phyloP scores from a whole-genome alignment of 2,797 vertebrate genomes.

The Austrolebias charrua region DNA sequence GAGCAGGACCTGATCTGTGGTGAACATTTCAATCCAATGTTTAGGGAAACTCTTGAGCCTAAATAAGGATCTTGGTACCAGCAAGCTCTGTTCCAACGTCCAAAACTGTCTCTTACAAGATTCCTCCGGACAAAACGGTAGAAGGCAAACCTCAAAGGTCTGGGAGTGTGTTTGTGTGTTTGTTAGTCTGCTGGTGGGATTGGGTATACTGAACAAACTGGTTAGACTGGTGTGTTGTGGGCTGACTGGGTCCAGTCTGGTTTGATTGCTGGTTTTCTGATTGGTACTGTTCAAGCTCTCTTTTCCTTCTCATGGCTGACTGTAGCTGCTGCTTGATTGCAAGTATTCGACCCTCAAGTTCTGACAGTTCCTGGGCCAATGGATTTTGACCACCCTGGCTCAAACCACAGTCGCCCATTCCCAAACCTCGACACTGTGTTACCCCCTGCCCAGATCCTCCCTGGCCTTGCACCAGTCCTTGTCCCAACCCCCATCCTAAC shows the following conservation, averaged over 20 bases:
- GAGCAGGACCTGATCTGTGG: slow-evolving; percentile 26
- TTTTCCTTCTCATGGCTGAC: slow-evolving; percentile 90
- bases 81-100: slow-evolving; percentile 25
- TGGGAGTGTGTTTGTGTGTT: slow-evolving; percentile 67
- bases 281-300: slow-evolving; percentile 92
- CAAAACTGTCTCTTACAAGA: slow-evolving; percentile 26
- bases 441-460: slow-evolving; percentile 38
- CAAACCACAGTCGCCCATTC: slow-evolving; percentile 42
- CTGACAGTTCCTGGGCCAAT: slow-evolving; percentile 88
- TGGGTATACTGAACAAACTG: slow-evolving; percentile 66
- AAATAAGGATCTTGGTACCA: slow-evolving; percentile 27
- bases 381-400: slow-evolving; percentile 76
- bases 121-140: slow-evolving; percentile 27
- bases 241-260: slow-evolving; percentile 69
- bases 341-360: slow-evolving; percentile 93
- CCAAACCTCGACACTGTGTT: slow-evolving; percentile 51
- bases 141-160: slow-evolving; percentile 55
- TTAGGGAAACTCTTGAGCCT: slow-evolving; percentile 26
- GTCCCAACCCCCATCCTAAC: slow-evolving; percentile 71
- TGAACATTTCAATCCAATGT: slow-evolving; percentile 25
- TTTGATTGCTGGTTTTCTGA: slow-evolving; percentile 73
- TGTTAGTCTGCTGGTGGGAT: slow-evolving; percentile 72
- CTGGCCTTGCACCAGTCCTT: slow-evolving; percentile 45
- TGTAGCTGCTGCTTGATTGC: slow-evolving; percentile 94
- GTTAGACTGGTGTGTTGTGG: slow-evolving; percentile 54